phyloP scores from a whole-genome alignment of 1,140 invertebrate genomes.

The Pseudomyrmex cubaensis region DNA sequence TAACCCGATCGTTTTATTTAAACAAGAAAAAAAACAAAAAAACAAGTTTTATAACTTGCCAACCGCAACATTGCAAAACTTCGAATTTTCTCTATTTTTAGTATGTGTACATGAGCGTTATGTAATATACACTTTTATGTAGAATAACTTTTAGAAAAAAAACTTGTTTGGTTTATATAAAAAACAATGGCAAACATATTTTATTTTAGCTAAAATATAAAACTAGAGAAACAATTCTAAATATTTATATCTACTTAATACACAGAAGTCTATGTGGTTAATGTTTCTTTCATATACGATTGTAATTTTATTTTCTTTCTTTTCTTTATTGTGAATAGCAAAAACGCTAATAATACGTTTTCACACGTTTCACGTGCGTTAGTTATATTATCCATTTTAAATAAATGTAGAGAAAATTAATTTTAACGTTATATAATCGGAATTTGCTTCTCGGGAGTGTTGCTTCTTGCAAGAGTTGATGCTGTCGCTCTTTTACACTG shows the following conservation, averaged over 20 bases:
- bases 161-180: no score
- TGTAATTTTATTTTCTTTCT: constrained; percentile 12
- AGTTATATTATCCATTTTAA: background rate
- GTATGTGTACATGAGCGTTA: background rate
- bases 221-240: no score
- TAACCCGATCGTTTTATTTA: constrained; percentile 11
- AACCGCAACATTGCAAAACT: background rate
- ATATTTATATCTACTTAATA: background rate
- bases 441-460: background rate
- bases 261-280: background rate
- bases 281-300: background rate
- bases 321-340: background rate
- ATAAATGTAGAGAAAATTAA: background rate
- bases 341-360: constrained; percentile 19
- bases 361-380: no score
- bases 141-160: no score
- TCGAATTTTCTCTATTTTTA: constrained; percentile 7
- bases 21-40: constrained; percentile 17
- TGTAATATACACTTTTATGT: no score
- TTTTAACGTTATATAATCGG: background rate
- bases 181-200: no score
- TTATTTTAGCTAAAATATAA: no score
- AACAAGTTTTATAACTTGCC: constrained; percentile 7
- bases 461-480: background rate
- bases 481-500: no score